phyloP scores from a whole-genome alignment of 2,888 invertebrate genomes.

The Epinotia nisella region DNA sequence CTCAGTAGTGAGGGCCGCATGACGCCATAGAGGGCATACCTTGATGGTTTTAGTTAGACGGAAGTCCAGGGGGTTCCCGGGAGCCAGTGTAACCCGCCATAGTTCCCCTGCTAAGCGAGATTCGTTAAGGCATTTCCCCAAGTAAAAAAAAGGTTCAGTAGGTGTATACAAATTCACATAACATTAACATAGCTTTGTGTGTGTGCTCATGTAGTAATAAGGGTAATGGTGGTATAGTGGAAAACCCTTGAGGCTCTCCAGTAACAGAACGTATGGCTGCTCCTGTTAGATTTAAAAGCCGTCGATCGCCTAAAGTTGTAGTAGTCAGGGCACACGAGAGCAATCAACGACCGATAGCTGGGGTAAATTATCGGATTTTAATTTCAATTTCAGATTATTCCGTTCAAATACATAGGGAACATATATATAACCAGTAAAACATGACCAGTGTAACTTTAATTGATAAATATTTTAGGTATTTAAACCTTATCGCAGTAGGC shows the following conservation, averaged over 20 bases:
- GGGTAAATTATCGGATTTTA: not conserved
- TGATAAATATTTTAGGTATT: not conserved
- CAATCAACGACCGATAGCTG: too few relatives aligned
- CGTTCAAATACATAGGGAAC: not conserved
- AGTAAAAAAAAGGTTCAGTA: too few relatives aligned
- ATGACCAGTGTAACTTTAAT: not conserved
- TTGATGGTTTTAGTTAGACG: too few relatives aligned
- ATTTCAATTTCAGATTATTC: not conserved
- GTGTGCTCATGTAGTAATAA: not conserved
- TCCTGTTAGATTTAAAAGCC: not conserved
- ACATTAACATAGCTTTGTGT: too few relatives aligned
- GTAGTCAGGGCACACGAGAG: not conserved
- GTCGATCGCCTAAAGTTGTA: not conserved
- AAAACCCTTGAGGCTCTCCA: not conserved
- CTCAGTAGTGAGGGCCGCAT: too few relatives aligned
- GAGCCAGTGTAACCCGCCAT: too few relatives aligned
- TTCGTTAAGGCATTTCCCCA: too few relatives aligned
- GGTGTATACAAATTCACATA: too few relatives aligned
- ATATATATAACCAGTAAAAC: not conserved
- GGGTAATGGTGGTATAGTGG: not conserved
- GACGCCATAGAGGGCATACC: too few relatives aligned
- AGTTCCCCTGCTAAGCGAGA: too few relatives aligned
- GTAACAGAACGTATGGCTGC: not conserved
- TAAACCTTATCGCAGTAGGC: not conserved
- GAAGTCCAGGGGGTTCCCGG: too few relatives aligned